Percentiles rank a stretch among this genome's conserved stretches.
phyloP scores from a whole-genome alignment of 2,113 vertebrate species.

The Prietella phreatophila region DNA sequence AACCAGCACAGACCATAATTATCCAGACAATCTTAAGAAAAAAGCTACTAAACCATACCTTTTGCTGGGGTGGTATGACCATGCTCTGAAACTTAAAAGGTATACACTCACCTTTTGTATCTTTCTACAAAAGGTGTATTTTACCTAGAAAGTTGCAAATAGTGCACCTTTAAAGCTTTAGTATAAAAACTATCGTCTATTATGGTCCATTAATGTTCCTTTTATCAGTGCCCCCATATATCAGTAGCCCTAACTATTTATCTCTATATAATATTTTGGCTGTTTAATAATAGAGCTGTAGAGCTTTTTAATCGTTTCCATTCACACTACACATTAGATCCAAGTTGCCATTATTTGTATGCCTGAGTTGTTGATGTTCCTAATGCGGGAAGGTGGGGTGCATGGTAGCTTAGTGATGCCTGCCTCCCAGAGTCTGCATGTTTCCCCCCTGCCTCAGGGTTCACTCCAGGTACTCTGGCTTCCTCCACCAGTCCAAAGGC shows the following conservation, averaged over 20 bases:
- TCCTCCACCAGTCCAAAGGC: no score
- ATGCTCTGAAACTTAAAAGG: no score
- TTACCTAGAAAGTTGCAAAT: not conserved
- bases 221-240: not conserved
- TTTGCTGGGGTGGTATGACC: not conserved
- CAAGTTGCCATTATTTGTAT: not conserved
- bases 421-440: no score
- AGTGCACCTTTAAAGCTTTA: not conserved
- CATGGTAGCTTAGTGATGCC: no score
- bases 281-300: not conserved
- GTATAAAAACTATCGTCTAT: not conserved
- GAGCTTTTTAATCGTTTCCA: not conserved
- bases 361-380: not conserved
- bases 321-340: not conserved
- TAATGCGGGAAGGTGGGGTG: not conserved
- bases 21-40: not conserved
- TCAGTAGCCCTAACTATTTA: not conserved
- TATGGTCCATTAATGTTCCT: not conserved
- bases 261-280: not conserved
- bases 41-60: not conserved
- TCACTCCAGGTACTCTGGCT: no score
- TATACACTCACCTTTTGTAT: not conserved
- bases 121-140: not conserved
- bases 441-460: no score
- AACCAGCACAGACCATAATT: conserved; percentile 9